A percentile compares a stretch with the other conserved stretches of the same genome.
phyloP scores from a whole-genome alignment of 2,888 invertebrate species.

The Eupelmus urozonus region DNA sequence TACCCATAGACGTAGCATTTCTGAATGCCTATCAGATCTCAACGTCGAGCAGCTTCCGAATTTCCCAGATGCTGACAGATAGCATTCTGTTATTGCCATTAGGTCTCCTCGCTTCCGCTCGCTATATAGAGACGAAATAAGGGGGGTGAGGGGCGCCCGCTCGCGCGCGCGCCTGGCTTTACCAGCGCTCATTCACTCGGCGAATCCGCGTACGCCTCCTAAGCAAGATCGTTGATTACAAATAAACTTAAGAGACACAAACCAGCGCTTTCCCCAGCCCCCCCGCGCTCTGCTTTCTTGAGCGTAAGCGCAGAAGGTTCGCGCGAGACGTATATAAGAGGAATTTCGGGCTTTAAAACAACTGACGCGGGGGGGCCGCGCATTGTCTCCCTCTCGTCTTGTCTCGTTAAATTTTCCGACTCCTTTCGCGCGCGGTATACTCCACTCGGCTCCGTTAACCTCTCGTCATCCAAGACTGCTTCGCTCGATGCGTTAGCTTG shows the following conservation, averaged over 20 bases:
- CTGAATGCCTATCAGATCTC: conserved; percentile 30
- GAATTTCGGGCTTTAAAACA: conserved; percentile 39
- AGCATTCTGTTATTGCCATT: conserved; percentile 44
- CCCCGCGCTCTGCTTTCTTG: conserved; percentile 11
- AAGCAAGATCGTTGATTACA: conserved; percentile 67
- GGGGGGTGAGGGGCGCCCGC: background rate
- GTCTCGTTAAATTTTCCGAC: conserved; percentile 45
- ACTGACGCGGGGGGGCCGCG: background rate
- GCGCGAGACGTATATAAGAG: conserved; percentile 34
- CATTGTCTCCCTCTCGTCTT: conserved; percentile 32
- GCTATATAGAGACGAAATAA: background rate
- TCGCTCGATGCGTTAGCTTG: background rate
- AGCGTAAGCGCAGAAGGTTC: conserved; percentile 1
- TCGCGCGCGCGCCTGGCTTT: conserved; percentile 13
- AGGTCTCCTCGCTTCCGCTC: conserved; percentile 27
- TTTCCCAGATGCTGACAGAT: conserved; percentile 44
- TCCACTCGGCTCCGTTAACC: conserved; percentile 2
- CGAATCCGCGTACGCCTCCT: conserved; percentile 58
- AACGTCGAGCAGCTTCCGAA: conserved; percentile 28
- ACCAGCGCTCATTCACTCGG: conserved; percentile 39
- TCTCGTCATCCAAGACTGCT: conserved; percentile 16
- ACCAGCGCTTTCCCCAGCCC: background rate
- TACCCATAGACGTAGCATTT: background rate
- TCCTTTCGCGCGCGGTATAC: conserved; percentile 2
- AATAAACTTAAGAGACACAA: conserved; percentile 63